Percentiles rank a stretch among this genome's conserved stretches.
These are phyloP conservation scores for Malthinus flaveolus DNA, from an alignment of 2,888 invertebrate species.

Conservation along the genomic window DNA sequence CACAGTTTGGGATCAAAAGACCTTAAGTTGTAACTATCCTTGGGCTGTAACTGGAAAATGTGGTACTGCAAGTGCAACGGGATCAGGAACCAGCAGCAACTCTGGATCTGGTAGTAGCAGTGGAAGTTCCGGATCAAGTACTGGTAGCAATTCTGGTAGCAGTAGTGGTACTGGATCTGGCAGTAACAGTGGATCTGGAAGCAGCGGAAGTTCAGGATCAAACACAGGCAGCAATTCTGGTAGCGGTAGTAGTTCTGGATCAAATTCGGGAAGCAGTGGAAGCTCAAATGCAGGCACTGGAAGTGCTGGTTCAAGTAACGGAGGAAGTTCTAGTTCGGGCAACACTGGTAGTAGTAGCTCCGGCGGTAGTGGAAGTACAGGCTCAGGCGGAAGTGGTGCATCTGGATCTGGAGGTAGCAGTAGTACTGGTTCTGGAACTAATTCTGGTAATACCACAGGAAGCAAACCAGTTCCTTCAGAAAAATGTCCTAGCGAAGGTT, in stretches of 20 bases:
- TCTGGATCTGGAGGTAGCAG: neutral
- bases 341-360: neutral
- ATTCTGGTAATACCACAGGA: neutral
- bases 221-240: neutral
- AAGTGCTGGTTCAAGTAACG: neutral
- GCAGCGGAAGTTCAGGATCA: neutral
- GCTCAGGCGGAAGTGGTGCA: neutral
- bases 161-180: neutral
- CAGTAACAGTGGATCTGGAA: neutral
- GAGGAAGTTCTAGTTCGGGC: neutral
- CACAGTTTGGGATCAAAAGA: conserved; percentile 28
- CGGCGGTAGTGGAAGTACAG: neutral
- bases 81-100: too few species aligned
- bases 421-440: neutral
- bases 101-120: neutral
- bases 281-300: neutral
- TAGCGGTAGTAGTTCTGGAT: neutral
- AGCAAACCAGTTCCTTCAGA: neutral
- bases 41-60: conserved; percentile 33
- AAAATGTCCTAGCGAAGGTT: conserved; percentile 43
- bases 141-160: neutral
- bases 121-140: neutral
- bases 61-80: conserved; percentile 12
- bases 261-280: conserved; percentile 18
- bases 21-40: conserved; percentile 20